Base-by-base conservation (phyloP, 1,140 invertebrate genomes). In the Varroa destructor region DNA sequence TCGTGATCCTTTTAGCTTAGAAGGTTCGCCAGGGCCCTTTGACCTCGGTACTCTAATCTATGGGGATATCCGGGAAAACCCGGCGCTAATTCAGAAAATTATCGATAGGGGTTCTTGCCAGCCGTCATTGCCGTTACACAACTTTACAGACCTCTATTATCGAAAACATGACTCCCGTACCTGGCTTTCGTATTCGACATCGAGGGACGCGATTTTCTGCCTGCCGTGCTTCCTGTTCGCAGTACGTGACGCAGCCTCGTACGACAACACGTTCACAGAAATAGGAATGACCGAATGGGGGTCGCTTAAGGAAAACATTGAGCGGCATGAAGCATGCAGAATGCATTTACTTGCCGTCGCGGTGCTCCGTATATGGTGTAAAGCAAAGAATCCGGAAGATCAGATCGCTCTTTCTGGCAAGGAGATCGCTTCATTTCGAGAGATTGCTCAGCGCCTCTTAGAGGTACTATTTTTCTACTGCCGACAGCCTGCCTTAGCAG, bases 161-260 rank as follows among this genome's bases (percentile, higher is more conserved):
- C 61, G 61, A n/a, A 67, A 67, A 25, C 40, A 67, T 46, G 61
- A 3, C 46, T 8, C 61, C 8, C 61, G 61, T 8, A 67, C 40
- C 3, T 67, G 61, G 61, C 61, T 67, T 1, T 67, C 61, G 61
- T 67, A 67, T 46, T 67, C 61, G 61, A 36, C 61, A 40, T 14
- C 61, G 8, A 67, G 40, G 46, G 61, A 67, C 37, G 61, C 61
- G 2, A 67, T 67, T 67, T 67, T 67, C 61, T 67, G 61, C 36
- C 14, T 67, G 14, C 61, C 61, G 37, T 67, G 61, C 46, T 67
- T 67, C 36, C 2, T 67, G 37, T 67, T 67, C 61, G 61, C 61
- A 14, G 61, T 67, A 5, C 10, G 61, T 36, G 61, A 67, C 61
- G 61, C 61, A 40, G 61, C 61, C 12, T 67, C 61, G 37, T 67